Percentiles rank a stretch among this genome's conserved stretches.
These are phyloP conservation scores for Poecilia latipinna DNA, from an alignment of 2,113 vertebrate species.

Conservation along the genomic window DNA sequence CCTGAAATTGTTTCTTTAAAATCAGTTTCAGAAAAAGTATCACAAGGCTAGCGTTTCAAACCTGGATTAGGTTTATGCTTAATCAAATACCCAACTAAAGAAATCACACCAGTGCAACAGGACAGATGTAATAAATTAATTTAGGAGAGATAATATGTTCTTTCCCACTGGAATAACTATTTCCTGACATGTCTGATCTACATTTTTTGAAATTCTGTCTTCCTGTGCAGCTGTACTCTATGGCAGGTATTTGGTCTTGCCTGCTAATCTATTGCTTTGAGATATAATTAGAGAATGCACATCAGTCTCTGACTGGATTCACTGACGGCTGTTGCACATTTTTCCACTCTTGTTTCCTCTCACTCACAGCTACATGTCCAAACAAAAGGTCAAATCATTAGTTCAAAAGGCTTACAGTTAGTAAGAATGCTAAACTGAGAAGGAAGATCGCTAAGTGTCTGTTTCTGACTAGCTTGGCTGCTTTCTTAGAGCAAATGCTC, in stretches of 20 bases:
- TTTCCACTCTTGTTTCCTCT: not conserved
- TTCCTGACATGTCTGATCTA: not conserved
- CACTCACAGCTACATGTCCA: not conserved
- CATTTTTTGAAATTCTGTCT: conserved; percentile 8
- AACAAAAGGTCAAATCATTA: not conserved
- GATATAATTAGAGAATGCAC: conserved; percentile 53
- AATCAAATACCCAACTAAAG: too few species aligned
- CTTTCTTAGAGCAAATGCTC: conserved; percentile 14
- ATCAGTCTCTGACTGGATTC: conserved; percentile 25
- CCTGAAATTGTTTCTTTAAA: too few species aligned
- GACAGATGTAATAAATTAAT: too few species aligned
- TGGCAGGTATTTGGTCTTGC: conserved; percentile 43
- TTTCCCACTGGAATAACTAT: too few species aligned
- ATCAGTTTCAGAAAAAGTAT: too few species aligned
- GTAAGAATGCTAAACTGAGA: not conserved
- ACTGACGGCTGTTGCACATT: conserved; percentile 38
- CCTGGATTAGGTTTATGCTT: too few species aligned
- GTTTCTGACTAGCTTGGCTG: not conserved
- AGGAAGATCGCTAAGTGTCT: not conserved
- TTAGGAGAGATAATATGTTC: too few species aligned
- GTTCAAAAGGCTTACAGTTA: not conserved
- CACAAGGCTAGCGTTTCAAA: too few species aligned
- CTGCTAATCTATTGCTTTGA: conserved; percentile 49
- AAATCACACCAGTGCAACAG: too few species aligned
- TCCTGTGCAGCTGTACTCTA: conserved; percentile 11